Conservation (phyloP, 2,888 invertebrate genomes). For the Pollenia labialis region DNA sequence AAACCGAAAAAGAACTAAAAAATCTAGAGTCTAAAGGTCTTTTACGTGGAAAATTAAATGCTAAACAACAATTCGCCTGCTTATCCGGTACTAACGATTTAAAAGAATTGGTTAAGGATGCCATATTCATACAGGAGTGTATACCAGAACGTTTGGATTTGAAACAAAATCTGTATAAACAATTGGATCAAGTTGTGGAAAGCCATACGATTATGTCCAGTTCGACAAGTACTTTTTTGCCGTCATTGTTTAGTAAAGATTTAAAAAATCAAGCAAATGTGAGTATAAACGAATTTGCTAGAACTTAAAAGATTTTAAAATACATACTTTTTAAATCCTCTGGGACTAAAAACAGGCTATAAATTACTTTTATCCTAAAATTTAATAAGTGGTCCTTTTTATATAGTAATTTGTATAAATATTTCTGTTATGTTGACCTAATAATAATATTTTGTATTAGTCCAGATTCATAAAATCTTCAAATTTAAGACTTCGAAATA, state of each 20-base stretch:
- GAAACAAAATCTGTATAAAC: constrained; percentile 91
- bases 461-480: too few species aligned
- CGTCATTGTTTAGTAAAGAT: constrained; percentile 93
- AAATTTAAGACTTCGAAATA: too few species aligned
- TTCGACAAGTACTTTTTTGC: constrained; percentile 96
- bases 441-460: too few species aligned
- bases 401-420: too few species aligned
- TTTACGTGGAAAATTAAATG: constrained; percentile 90
- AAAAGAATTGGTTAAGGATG: constrained; percentile 89
- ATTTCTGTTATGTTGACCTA: too few species aligned
- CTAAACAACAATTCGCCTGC: constrained; percentile 90
- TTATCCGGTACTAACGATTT: constrained; percentile 90
- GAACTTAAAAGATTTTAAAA: neutral
- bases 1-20: constrained; percentile 90
- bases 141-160: constrained; percentile 94
- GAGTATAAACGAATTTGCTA: constrained; percentile 72
- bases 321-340: too few species aligned
- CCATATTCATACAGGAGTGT: constrained; percentile 95
- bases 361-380: too few species aligned
- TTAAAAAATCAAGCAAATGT: constrained; percentile 89
- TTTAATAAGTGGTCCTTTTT: too few species aligned
- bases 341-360: too few species aligned
- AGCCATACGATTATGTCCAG: constrained; percentile 93
- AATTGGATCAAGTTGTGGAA: constrained; percentile 91
- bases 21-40: constrained; percentile 89